A percentile compares a stretch with the other conserved stretches of the same genome.
Evolutionary conservation across 1,140 invertebrate species (phyloP).

Genomic region (Cydia splendana): DNA sequence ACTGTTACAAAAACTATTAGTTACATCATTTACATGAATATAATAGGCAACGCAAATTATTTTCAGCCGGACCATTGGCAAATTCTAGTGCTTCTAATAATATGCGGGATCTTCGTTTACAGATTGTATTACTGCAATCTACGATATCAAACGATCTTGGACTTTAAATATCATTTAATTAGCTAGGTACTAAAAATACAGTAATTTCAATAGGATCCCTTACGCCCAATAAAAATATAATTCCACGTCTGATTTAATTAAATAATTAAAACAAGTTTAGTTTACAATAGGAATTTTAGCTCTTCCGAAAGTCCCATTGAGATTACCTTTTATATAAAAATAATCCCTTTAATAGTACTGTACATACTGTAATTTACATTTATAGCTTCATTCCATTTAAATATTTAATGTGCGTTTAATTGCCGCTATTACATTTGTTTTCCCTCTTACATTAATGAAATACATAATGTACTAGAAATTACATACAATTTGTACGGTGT

Average conservation of each 20-base stretch:
- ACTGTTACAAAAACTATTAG: neutral
- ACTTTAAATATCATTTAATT: neutral
- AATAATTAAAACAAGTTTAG: neutral
- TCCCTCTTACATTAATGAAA: neutral
- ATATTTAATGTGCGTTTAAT: neutral
- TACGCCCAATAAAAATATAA: neutral
- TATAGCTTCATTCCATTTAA: conserved; percentile 18
- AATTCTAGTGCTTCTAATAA: conserved; percentile 7
- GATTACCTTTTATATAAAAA: neutral
- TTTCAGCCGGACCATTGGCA: neutral
- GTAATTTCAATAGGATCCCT: neutral
- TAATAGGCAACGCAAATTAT: neutral
- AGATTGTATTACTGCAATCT: neutral
- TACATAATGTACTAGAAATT: neutral
- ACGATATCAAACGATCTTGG: neutral
- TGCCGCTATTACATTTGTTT: neutral
- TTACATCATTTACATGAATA: conserved; percentile 3
- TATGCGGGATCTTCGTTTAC: neutral
- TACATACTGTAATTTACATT: neutral
- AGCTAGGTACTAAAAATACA: neutral
- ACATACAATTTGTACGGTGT: neutral
- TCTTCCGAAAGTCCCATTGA: neutral
- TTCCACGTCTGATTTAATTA: too few relatives aligned
- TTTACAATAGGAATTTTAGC: neutral
- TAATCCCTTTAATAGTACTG: too few relatives aligned